phyloP scores from a whole-genome alignment of 2,113 vertebrate species.

The Chroicocephalus ridibundus region DNA sequence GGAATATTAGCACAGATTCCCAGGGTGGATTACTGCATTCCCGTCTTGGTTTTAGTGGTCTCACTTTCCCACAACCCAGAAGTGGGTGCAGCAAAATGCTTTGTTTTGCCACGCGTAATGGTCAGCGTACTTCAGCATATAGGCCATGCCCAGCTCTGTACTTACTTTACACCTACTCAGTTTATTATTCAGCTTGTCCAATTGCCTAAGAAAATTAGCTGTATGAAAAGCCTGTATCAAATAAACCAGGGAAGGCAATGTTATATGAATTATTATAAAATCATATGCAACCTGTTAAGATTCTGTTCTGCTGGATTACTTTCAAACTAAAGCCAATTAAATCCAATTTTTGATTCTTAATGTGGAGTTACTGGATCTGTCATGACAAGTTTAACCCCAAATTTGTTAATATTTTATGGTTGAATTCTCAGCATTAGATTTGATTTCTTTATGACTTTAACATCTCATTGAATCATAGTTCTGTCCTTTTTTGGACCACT shows the following conservation, averaged over 20 bases:
- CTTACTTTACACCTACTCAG: not conserved
- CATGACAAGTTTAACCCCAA: not conserved
- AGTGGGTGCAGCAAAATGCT: not conserved
- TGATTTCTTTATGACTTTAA: not conserved
- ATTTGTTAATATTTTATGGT: not conserved
- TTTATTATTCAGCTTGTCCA: not conserved
- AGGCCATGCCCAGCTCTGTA: not conserved
- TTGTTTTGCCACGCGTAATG: fast-evolving
- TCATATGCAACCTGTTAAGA: not conserved
- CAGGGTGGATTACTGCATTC: not conserved
- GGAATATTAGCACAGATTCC: not conserved
- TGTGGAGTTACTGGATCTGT: not conserved
- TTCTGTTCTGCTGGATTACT: not conserved
- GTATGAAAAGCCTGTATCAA: not conserved
- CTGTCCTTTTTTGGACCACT: not conserved
- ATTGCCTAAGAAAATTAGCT: not conserved
- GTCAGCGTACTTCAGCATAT: not conserved
- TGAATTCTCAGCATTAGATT: not conserved
- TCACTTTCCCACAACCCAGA: not conserved
- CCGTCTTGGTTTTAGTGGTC: not conserved
- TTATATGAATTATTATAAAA: not conserved
- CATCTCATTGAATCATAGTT: not conserved
- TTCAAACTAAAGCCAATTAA: not conserved
- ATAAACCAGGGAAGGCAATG: not conserved
- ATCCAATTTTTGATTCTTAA: not conserved